Percentiles rank a stretch among this genome's conserved stretches.
Evolutionary conservation across 2,113 vertebrate genomes (phyloP).

Genomic region (Athene cunicularia): DNA sequence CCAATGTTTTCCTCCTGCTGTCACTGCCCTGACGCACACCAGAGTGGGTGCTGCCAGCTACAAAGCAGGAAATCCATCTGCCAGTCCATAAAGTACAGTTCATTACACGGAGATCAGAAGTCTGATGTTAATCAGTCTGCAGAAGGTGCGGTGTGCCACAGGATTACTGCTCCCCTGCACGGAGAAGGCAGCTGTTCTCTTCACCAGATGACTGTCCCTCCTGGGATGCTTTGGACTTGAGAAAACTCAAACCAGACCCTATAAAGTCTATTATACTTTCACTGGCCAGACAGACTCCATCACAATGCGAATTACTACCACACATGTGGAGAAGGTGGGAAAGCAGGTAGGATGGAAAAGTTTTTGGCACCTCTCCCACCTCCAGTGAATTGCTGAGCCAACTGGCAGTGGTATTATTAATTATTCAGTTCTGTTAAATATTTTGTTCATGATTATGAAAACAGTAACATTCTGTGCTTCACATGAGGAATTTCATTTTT

Average conservation of each 20-base stretch:
- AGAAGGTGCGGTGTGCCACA: not conserved
- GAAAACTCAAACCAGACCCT: slow-evolving; percentile 19
- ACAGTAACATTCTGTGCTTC: not conserved
- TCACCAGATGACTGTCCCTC: not conserved
- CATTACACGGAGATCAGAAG: not conserved
- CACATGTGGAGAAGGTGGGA: not conserved
- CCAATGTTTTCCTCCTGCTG: not conserved
- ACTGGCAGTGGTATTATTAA: not conserved
- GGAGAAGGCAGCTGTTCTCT: not conserved
- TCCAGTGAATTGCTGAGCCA: not conserved
- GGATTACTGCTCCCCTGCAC: not conserved
- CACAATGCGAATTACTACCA: not conserved
- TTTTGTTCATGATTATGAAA: not conserved
- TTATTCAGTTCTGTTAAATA: not conserved
- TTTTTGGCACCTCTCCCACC: not conserved
- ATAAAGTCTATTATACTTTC: not conserved
- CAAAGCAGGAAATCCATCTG: not conserved
- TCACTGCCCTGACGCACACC: not conserved
- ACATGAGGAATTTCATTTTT: not conserved
- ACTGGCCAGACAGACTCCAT: not conserved
- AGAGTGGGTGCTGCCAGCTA: not conserved
- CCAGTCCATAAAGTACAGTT: not conserved
- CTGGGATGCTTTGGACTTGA: not conserved
- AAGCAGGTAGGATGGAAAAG: not conserved
- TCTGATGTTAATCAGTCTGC: not conserved